A percentile compares a stretch with the other conserved stretches of the same genome.
These are phyloP conservation scores for Hozukius guyotensis DNA, from an alignment of 2,797 vertebrate species.

Conservation along the genomic window DNA sequence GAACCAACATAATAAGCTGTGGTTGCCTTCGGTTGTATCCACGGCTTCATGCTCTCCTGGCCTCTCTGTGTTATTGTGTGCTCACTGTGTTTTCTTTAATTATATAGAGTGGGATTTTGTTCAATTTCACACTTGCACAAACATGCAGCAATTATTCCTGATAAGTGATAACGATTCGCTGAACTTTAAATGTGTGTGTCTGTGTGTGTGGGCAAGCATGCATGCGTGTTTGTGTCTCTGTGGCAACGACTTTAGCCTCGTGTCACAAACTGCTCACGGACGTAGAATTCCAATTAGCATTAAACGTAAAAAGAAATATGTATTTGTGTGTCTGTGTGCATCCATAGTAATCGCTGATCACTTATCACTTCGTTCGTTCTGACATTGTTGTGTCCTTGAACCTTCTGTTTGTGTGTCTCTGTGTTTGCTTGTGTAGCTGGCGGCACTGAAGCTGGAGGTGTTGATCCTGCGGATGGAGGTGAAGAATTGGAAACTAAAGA, in stretches of 20 bases:
- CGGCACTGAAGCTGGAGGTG: slow-evolving; percentile 53
- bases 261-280: slow-evolving; percentile 44
- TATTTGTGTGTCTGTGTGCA: slow-evolving; percentile 15
- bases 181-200: slow-evolving; percentile 67
- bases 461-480: slow-evolving; percentile 56
- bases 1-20: slow-evolving; percentile 46
- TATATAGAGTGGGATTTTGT: slow-evolving; percentile 77
- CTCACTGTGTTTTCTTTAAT: slow-evolving; percentile 75
- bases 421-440: slow-evolving; percentile 6
- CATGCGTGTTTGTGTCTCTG: slow-evolving; percentile 32
- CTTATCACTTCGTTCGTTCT: slow-evolving; percentile 17
- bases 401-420: slow-evolving; percentile 7
- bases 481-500: slow-evolving; percentile 63
- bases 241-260: slow-evolving; percentile 26
- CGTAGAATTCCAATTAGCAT: slow-evolving; percentile 45
- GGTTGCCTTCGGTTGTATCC: slow-evolving; percentile 57
- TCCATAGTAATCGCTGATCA: slow-evolving; percentile 6
- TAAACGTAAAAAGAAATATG: slow-evolving; percentile 9
- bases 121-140: slow-evolving; percentile 83
- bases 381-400: slow-evolving; percentile 18
- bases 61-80: slow-evolving; percentile 65
- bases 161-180: slow-evolving; percentile 78
- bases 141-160: slow-evolving; percentile 79
- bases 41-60: slow-evolving; percentile 58
- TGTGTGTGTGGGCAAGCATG: slow-evolving; percentile 21